phyloP scores from a whole-genome alignment of 2,888 invertebrate genomes.

The Heliconius ethilla region DNA sequence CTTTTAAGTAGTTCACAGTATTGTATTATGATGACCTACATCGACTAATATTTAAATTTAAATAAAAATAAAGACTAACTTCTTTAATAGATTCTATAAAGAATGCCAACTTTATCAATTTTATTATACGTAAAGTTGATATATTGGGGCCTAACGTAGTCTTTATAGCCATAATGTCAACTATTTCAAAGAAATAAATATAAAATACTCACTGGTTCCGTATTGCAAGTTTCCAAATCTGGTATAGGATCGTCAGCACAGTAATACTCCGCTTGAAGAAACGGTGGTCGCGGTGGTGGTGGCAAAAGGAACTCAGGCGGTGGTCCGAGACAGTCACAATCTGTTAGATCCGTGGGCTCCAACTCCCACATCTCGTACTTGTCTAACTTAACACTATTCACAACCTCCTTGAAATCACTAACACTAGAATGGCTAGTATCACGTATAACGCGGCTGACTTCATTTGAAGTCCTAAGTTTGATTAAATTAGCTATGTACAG shows the following conservation, averaged over 20 bases:
- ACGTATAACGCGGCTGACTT: constrained; percentile 76
- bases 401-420: constrained; percentile 80
- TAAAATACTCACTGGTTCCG: constrained; percentile 86
- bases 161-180: background rate
- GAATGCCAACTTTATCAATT: background rate
- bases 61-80: too few species aligned
- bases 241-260: constrained; percentile 87
- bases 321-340: constrained; percentile 89
- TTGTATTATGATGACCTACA: background rate
- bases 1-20: background rate
- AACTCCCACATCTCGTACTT: constrained; percentile 86
- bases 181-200: background rate
- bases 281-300: constrained; percentile 88
- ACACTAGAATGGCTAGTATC: constrained; percentile 73
- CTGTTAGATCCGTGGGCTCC: constrained; percentile 85
- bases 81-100: background rate
- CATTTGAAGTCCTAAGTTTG: constrained; percentile 73
- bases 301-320: constrained; percentile 88
- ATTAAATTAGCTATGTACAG: constrained; percentile 77
- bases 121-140: background rate
- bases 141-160: too few species aligned
- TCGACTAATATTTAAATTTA: background rate
- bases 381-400: constrained; percentile 81
- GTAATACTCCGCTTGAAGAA: constrained; percentile 85
- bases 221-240: constrained; percentile 88